These are phyloP conservation scores for Cancer borealis DNA, from an alignment of 2,888 invertebrate genomes.

Conservation along the genomic window DNA sequence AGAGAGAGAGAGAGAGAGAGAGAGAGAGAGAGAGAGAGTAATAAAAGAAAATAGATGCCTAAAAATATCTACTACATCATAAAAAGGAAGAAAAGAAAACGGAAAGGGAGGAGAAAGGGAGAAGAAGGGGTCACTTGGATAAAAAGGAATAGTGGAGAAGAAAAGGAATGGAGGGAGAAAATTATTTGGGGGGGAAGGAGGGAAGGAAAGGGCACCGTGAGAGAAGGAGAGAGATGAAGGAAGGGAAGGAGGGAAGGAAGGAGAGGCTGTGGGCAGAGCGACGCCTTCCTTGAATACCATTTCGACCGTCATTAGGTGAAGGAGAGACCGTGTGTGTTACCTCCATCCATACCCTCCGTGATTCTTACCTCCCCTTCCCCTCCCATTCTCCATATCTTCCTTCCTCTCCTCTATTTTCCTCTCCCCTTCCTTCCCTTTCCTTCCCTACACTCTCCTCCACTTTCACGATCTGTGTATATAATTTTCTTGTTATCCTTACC, in stretches of 20 bases:
- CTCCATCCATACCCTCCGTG: slow-evolving; percentile 9
- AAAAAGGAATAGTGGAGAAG: background rate
- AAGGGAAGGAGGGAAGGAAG: background rate
- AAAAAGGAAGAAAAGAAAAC: background rate
- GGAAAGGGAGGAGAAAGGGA: background rate
- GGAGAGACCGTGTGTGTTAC: slow-evolving; percentile 1
- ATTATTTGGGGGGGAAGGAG: background rate
- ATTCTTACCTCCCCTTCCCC: slow-evolving; percentile 18
- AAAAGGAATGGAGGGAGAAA: background rate
- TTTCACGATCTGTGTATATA: background rate
- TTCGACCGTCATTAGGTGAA: slow-evolving; percentile 25
- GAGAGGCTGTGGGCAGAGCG: background rate
- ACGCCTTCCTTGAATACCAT: background rate
- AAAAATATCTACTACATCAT: background rate
- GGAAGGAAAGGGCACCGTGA: background rate
- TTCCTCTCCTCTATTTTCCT: background rate
- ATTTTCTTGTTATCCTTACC: background rate
- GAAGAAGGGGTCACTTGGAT: background rate
- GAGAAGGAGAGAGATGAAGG: background rate
- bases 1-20: slow-evolving; percentile 36
- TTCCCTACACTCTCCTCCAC: background rate
- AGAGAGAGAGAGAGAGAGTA: slow-evolving; percentile 20
- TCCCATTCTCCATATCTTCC: background rate
- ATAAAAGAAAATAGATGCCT: background rate
- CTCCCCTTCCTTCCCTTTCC: background rate